Base-by-base conservation (phyloP, 2,797 vertebrate genomes). In the Tokudaia muenninki region DNA sequence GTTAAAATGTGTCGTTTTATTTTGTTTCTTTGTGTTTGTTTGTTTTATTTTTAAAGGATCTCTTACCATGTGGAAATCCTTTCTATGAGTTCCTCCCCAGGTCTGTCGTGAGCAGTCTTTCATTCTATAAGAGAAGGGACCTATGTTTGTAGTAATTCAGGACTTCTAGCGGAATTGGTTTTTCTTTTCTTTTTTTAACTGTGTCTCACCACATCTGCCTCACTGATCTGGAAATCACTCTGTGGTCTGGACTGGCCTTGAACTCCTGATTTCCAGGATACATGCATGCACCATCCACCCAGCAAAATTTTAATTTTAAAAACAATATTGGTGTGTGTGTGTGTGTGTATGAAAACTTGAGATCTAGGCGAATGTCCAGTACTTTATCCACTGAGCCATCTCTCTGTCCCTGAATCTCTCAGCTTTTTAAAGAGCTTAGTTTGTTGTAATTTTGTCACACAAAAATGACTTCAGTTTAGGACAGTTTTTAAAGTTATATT, bases 1-100 rank as follows among this genome's bases (percentile, higher is more conserved):
- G 19, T 95, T 95, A 72, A 97, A 96, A 59, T 88, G 55, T 81
- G 50, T 89, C 89, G 31, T 91, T 94, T 22, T 82, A 50, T 65
- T 65, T 31, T 31, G 26, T 16, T 34, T 67, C 13, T 67, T 31
- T 65, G 31, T 65, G 11, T 29, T 29, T 63, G 59, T 61, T 26
- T 65, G 63, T 31, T 65, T 65, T 65, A 1, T 59, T 59, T 22
- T 61, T 61, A 87, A 94, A 94, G 81, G 14, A 61, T 94, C 72
- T 91, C n/a, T 93, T 94, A 24, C 12, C 3, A 26, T 74, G 19
- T 83, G 92, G 81, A 91, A 92, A 86, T 59, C 3, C 1, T 67
- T 80, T 90, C 19, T 77, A 0, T 95, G 88, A 29, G 88, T 91
- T 93, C 63, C 22, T 72, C 89, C 87, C 21, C 4, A 6, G 5